Percentiles rank a stretch among this genome's conserved stretches.
Evolutionary conservation across 2,888 invertebrate genomes (phyloP).

Genomic region (Caenorhabditis doughertyi): DNA sequence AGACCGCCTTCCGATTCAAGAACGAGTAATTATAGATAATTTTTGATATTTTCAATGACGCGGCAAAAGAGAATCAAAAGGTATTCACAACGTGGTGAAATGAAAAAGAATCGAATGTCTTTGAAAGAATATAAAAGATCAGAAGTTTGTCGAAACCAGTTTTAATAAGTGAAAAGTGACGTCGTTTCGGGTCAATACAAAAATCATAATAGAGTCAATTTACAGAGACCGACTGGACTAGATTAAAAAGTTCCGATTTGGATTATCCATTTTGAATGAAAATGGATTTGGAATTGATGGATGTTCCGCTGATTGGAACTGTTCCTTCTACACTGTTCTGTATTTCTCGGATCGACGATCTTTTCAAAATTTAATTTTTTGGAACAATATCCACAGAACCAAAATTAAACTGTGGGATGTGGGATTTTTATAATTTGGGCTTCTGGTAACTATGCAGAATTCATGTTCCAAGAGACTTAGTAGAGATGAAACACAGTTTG

Average conservation of each 20-base stretch:
- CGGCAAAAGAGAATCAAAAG: not conserved
- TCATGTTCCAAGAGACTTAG: too few relatives aligned
- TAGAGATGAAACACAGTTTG: too few relatives aligned
- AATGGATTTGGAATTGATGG: conserved; percentile 1
- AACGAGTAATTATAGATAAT: conserved; percentile 6
- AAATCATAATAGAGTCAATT: not conserved
- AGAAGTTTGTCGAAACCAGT: conserved; percentile 19
- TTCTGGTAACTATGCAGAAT: too few relatives aligned
- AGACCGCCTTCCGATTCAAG: conserved; percentile 22
- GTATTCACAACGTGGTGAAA: not conserved
- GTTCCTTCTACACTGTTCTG: too few relatives aligned
- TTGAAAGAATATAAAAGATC: conserved; percentile 6
- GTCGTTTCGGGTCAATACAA: conserved; percentile 1
- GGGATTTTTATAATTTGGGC: too few relatives aligned
- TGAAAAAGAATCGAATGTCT: conserved; percentile 9
- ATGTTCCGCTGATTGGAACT: not conserved
- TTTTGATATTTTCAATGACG: not conserved
- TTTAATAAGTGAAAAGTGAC: conserved; percentile 7
- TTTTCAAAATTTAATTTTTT: too few relatives aligned
- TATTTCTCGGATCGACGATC: too few relatives aligned
- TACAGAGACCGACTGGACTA: not conserved
- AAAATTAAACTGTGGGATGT: too few relatives aligned
- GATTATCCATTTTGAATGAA: not conserved
- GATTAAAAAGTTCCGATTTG: not conserved
- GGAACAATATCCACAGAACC: too few relatives aligned